phyloP scores from a whole-genome alignment of 2,113 vertebrate species.

The Numida meleagris region DNA sequence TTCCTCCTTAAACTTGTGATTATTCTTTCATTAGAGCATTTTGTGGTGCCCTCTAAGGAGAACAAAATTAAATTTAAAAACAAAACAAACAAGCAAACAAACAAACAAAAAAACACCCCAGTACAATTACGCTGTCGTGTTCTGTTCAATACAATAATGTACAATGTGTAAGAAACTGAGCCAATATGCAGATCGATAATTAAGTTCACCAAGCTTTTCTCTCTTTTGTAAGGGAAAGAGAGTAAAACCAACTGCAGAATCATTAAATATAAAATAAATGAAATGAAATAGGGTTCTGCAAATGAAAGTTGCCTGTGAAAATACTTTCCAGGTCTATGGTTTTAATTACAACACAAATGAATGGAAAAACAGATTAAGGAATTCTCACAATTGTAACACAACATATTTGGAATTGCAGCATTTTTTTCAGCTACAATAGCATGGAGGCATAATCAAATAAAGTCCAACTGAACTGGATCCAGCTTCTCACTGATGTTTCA shows the following conservation, averaged over 20 bases:
- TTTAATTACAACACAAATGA: constrained; percentile 52
- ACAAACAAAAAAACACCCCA: neutral
- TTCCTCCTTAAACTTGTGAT: constrained; percentile 11
- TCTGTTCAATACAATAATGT: neutral
- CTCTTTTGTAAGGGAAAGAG: neutral
- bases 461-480: constrained; percentile 7
- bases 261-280: neutral
- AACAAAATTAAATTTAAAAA: neutral
- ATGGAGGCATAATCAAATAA: constrained; percentile 5
- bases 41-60: constrained; percentile 16
- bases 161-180: neutral
- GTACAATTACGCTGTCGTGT: neutral
- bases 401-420: constrained; percentile 13
- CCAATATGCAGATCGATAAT: neutral
- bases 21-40: constrained; percentile 35
- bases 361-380: constrained; percentile 38
- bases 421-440: constrained; percentile 35
- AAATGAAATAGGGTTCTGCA: constrained; percentile 5
- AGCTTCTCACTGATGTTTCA: neutral
- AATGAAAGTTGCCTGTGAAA: constrained; percentile 22
- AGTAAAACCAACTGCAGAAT: neutral
- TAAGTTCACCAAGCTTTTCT: neutral
- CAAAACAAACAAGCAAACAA: neutral
- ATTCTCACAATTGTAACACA: constrained; percentile 50
- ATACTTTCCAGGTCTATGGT: constrained; percentile 19